Base-by-base conservation (phyloP, 92 coral and sea anemone species). In the Epizoanthus rinbou region DNA sequence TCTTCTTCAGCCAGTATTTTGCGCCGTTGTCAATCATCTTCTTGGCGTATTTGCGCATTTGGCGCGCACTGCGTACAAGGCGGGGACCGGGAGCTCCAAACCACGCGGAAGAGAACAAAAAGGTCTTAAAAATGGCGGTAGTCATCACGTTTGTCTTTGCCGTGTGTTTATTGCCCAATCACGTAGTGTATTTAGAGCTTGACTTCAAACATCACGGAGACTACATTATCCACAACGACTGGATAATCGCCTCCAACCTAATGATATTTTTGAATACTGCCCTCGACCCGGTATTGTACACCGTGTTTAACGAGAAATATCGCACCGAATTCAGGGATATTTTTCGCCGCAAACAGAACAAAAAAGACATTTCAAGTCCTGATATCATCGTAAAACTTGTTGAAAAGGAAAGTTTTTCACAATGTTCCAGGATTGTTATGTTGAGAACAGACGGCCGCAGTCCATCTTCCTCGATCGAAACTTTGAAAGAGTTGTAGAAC, bases 181-280 rank as follows among this genome's bases (percentile, higher is more conserved):
- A 93, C 31, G 73, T 93, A 3, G 94, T 88, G 2, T 93, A 93
- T 90, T 53, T 93, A 5, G 85, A 76, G 13, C 83, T 93, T n/a
- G 97, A 93, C 60, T 93, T 90, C 54, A 74, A 19, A 4, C 88
- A 76, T 21, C 33, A 23, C 45, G 84, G 85, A 41, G 67, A 82
- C 7, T 64, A 80, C 24, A 78, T 84, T 31, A 76, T 74, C 3
- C 91, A 93, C 69, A 88, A 85, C 25, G 80, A 69, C 4, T 93
- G 97, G 97, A 81, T 93, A 8, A 87, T 88, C 39, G 81, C 85
- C 50, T 90, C 91, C 43, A 93, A 93, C 50, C 79, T 84, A 21
- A 90, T 87, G 66, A 90, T 93, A 41, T 93, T 93, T 65, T 89
- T 84, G 7, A 93, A 90, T 75, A 90, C 92, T 65, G 97, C 97